A percentile compares a stretch with the other conserved stretches of the same genome.
These are phyloP conservation scores for Clarias gariepinus DNA, from an alignment of 2,113 vertebrate species.

Conservation along the genomic window DNA sequence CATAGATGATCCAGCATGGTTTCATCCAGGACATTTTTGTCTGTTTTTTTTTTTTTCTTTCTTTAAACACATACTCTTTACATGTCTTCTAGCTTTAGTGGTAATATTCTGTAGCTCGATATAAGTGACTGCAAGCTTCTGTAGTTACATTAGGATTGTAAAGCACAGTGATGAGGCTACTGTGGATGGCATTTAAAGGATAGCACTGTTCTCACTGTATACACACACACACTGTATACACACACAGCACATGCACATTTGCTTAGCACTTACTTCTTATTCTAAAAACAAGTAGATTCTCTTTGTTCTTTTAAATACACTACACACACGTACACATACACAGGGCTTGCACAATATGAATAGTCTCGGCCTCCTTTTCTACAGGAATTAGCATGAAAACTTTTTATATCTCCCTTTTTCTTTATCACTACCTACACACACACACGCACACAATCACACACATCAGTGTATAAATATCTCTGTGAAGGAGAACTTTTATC, in stretches of 20 bases:
- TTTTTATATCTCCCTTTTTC: neutral
- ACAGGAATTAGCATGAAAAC: conserved; percentile 25
- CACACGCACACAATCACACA: neutral
- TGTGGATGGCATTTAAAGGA: conserved; percentile 11
- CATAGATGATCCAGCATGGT: neutral
- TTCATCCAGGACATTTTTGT: neutral
- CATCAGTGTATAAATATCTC: conserved; percentile 22
- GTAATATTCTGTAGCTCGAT: conserved; percentile 3
- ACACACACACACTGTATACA: conserved; percentile 2
- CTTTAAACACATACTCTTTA: neutral
- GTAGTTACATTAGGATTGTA: conserved; percentile 22
- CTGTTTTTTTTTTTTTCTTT: conserved; percentile 22
- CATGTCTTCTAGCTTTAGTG: neutral
- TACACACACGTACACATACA: conserved; percentile 15
- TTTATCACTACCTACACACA: conserved; percentile 13
- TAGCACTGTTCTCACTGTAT: conserved; percentile 2
- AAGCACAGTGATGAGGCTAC: conserved; percentile 36
- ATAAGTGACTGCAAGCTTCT: conserved; percentile 30
- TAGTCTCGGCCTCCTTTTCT: neutral
- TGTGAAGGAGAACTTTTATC: conserved; percentile 16
- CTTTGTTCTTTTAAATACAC: neutral
- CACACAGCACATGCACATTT: neutral
- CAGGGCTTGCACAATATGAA: conserved; percentile 21
- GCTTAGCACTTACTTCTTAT: conserved; percentile 9
- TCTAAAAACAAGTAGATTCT: neutral